Conservation (phyloP, 1,140 invertebrate species). For the Patella vulgata region DNA sequence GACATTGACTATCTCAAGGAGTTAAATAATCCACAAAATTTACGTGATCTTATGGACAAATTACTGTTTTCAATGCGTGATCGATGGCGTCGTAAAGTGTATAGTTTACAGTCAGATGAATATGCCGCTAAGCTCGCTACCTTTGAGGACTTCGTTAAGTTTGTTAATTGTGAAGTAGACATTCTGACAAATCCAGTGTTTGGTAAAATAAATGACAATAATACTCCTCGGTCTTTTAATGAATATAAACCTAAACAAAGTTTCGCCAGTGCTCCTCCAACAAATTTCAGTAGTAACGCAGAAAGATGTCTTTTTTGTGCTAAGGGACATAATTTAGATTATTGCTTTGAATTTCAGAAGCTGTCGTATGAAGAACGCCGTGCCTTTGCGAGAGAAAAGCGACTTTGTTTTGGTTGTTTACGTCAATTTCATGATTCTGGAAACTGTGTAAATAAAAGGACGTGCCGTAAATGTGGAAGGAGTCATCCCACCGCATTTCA, state of each 20-base stretch:
- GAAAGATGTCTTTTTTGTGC: neutral
- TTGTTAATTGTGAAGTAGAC: neutral
- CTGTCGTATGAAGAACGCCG: neutral
- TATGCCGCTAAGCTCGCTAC: neutral
- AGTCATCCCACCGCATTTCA: neutral
- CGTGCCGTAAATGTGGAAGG: neutral
- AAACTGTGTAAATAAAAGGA: neutral
- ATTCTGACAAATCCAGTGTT: slow-evolving; percentile 4
- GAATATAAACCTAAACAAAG: neutral
- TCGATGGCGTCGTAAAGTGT: neutral
- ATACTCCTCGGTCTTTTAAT: too few relatives aligned
- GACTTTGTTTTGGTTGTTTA: slow-evolving; percentile 11
- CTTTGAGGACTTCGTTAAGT: slow-evolving; percentile 1
- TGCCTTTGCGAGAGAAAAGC: neutral
- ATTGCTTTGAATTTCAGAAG: slow-evolving; percentile 3
- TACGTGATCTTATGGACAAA: neutral
- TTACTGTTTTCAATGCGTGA: slow-evolving; percentile 2
- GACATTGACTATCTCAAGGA: neutral
- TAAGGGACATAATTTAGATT: neutral
- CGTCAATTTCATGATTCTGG: neutral
- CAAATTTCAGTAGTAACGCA: too few relatives aligned
- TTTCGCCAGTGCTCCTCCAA: too few relatives aligned
- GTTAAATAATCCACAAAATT: slow-evolving; percentile 5
- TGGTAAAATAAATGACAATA: neutral
- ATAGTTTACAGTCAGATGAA: neutral